phyloP scores from a whole-genome alignment of 2,113 vertebrate genomes.

The Deroptyus accipitrinus region DNA sequence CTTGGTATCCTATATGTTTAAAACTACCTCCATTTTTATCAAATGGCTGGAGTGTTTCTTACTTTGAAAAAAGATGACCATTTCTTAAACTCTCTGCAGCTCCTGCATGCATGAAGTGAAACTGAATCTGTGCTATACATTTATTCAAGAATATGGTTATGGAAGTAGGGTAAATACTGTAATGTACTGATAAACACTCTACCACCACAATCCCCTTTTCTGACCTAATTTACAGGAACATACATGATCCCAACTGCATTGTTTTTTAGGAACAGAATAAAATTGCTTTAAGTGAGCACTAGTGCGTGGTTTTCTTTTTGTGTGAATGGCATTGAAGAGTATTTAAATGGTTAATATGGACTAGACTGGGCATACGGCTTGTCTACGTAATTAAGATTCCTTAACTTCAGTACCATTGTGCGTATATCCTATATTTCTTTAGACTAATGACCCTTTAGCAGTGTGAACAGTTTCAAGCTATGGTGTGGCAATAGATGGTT shows the following conservation, averaged over 20 bases:
- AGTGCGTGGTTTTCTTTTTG: neutral
- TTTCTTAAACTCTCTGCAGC: neutral
- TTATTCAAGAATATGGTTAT: constrained; percentile 18
- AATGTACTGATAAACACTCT: neutral
- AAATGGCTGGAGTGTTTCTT: constrained; percentile 26
- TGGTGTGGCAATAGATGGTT: neutral
- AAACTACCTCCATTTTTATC: constrained; percentile 52
- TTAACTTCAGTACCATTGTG: neutral
- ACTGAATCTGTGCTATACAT: neutral
- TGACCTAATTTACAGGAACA: neutral
- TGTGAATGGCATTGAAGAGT: neutral
- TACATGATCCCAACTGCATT: neutral
- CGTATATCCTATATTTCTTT: neutral
- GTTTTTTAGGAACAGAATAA: constrained; percentile 58
- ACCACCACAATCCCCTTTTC: neutral
- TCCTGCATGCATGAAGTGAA: constrained; percentile 38
- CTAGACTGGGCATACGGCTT: neutral
- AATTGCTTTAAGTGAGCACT: constrained; percentile 17
- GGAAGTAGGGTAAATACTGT: constrained; percentile 16
- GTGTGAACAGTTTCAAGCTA: neutral
- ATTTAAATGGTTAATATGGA: neutral
- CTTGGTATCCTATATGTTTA: neutral
- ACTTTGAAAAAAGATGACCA: neutral
- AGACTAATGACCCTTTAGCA: neutral
- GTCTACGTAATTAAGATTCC: neutral